Conservation (phyloP, 2,113 vertebrate species). For the Alligator sinensis region DNA sequence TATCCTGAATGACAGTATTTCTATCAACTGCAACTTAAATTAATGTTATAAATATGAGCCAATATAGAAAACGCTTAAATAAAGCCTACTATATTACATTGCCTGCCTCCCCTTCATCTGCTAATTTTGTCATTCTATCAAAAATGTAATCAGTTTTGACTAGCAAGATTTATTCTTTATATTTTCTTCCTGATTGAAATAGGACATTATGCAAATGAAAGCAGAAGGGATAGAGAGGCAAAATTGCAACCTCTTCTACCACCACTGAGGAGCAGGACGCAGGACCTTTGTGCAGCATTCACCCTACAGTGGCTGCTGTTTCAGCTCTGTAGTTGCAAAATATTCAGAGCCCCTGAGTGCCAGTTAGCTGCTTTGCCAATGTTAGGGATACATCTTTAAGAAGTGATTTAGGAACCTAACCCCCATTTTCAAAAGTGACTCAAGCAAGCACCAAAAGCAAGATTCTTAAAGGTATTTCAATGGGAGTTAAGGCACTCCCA, state of each 20-base stretch:
- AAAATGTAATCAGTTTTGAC: conserved; percentile 13
- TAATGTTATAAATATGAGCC: neutral
- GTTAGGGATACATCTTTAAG: neutral
- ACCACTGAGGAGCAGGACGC: neutral
- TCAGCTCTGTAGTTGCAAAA: neutral
- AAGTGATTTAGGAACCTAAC: neutral
- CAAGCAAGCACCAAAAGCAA: neutral
- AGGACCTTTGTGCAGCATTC: neutral
- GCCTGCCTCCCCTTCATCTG: neutral
- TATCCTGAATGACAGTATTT: neutral
- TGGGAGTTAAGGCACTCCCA: too few species aligned
- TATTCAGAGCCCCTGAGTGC: neutral
- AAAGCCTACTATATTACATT: neutral
- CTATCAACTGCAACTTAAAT: conserved; percentile 12
- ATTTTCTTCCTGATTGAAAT: neutral
- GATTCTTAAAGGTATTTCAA: neutral
- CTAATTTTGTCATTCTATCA: neutral
- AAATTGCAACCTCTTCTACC: too few species aligned
- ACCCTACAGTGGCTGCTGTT: neutral
- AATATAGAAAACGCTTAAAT: neutral
- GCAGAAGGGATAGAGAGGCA: neutral
- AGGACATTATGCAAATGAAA: neutral
- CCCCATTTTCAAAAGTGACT: neutral
- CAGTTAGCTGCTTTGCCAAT: neutral
- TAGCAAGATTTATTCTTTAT: neutral